phyloP scores from a whole-genome alignment of 2,113 vertebrate species.

The Gymnorhina tibicen region DNA sequence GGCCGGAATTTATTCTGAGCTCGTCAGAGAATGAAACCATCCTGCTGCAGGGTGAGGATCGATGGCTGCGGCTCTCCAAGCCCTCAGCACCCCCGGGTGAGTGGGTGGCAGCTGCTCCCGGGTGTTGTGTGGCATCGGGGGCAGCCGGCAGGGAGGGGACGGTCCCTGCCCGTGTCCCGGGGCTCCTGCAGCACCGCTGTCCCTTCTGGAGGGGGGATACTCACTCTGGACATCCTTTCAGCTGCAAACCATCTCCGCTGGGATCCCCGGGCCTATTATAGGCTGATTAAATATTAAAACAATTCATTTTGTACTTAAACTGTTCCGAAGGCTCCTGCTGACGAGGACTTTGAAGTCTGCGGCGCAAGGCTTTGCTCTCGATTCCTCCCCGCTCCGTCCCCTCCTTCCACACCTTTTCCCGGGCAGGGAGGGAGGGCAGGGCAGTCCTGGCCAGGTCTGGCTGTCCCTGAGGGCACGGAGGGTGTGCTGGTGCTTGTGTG shows the following conservation, averaged over 20 bases:
- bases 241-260: slow-evolving; percentile 22
- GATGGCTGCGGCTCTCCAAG: background rate
- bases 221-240: slow-evolving; percentile 37
- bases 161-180: background rate
- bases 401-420: background rate
- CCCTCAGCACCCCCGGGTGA: rapidly evolving
- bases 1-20: background rate
- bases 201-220: background rate
- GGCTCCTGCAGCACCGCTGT: background rate
- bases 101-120: background rate
- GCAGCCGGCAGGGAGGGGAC: background rate
- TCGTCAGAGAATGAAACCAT: background rate
- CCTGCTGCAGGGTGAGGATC: background rate
- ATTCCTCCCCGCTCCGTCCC: background rate
- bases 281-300: slow-evolving; percentile 76
- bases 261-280: slow-evolving; percentile 60
- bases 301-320: slow-evolving; percentile 77
- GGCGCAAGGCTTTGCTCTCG: background rate
- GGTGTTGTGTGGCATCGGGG: background rate
- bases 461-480: background rate
- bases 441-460: background rate
- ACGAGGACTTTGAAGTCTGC: slow-evolving; percentile 56
- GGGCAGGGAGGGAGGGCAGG: background rate
- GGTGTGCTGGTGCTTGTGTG: background rate
- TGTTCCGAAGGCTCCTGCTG: slow-evolving; percentile 65